Evolutionary conservation across 2,113 vertebrate genomes (phyloP).

Genomic region (Miniopterus natalensis): DNA sequence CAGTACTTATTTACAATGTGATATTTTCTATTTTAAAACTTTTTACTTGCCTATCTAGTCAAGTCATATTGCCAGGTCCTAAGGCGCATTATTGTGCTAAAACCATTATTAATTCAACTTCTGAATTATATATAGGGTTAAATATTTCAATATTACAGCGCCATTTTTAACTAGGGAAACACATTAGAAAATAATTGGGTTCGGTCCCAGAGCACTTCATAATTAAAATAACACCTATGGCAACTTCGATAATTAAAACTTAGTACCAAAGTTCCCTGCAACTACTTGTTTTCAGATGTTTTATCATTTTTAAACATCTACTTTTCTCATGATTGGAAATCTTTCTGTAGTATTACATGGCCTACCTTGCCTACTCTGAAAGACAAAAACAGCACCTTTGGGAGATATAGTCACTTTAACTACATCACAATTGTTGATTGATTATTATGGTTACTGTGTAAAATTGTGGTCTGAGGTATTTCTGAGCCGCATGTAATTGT

Average conservation of each 20-base stretch:
- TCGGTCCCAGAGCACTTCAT: not conserved
- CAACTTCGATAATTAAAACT: not conserved
- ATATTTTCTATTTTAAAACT: not conserved
- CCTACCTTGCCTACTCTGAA: not conserved
- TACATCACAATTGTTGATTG: not conserved
- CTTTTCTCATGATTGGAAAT: not conserved
- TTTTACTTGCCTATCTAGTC: not conserved
- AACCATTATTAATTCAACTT: not conserved
- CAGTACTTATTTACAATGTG: not conserved
- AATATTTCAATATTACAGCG: not conserved
- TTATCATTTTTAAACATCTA: not conserved
- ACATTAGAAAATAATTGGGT: not conserved
- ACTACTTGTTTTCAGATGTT: not conserved
- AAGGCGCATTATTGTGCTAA: not conserved
- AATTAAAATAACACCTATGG: not conserved
- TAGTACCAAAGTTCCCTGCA: not conserved
- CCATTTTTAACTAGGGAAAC: not conserved
- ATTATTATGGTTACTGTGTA: not conserved
- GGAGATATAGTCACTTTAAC: not conserved
- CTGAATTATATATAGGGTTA: not conserved
- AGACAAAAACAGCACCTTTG: not conserved
- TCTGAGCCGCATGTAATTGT: not conserved
- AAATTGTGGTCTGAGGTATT: not conserved
- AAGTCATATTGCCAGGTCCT: not conserved
- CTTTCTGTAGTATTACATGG: not conserved